A percentile compares a stretch with the other conserved stretches of the same genome.
Evolutionary conservation across 2,888 invertebrate genomes (phyloP).

Genomic region (Reticulitermes lucifugus): DNA sequence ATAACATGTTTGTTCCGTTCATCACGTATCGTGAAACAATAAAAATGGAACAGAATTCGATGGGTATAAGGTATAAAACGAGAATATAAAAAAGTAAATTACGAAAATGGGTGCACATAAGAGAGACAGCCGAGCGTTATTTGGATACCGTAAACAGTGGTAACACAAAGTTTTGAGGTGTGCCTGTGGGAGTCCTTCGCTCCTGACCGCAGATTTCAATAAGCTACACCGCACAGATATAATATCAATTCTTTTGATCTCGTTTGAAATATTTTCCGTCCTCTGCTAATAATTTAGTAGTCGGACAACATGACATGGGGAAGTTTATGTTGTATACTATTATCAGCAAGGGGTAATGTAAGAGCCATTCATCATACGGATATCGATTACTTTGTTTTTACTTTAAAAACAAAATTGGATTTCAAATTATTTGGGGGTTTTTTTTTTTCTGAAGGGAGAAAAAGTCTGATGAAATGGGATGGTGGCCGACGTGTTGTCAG

Average conservation of each 20-base stretch:
- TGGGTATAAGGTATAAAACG: too few species aligned
- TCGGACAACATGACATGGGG: slow-evolving; percentile 12
- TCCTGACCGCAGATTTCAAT: slow-evolving; percentile 28
- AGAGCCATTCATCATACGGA: slow-evolving; percentile 9
- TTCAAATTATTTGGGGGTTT: slow-evolving; percentile 33
- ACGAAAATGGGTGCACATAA: too few species aligned
- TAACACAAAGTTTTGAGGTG: slow-evolving; percentile 5
- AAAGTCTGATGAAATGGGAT: slow-evolving; percentile 21
- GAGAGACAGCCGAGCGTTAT: too few species aligned
- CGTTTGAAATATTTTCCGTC: slow-evolving; percentile 24
- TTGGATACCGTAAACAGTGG: not conserved
- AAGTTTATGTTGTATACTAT: slow-evolving; percentile 1
- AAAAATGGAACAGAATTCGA: too few species aligned
- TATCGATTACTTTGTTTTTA: slow-evolving; percentile 41
- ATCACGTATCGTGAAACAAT: too few species aligned
- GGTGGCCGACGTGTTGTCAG: not conserved
- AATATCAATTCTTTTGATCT: slow-evolving; percentile 35
- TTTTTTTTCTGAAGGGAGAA: slow-evolving; percentile 24
- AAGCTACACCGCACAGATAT: slow-evolving; percentile 14
- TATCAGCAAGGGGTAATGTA: slow-evolving; percentile 34
- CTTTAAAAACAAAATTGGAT: slow-evolving; percentile 42
- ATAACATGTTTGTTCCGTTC: too few species aligned
- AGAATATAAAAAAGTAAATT: too few species aligned
- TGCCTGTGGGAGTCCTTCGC: not conserved
- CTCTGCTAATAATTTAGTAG: slow-evolving; percentile 14